phyloP scores from a whole-genome alignment of 1,140 invertebrate genomes.

The Camponotus pennsylvanicus region DNA sequence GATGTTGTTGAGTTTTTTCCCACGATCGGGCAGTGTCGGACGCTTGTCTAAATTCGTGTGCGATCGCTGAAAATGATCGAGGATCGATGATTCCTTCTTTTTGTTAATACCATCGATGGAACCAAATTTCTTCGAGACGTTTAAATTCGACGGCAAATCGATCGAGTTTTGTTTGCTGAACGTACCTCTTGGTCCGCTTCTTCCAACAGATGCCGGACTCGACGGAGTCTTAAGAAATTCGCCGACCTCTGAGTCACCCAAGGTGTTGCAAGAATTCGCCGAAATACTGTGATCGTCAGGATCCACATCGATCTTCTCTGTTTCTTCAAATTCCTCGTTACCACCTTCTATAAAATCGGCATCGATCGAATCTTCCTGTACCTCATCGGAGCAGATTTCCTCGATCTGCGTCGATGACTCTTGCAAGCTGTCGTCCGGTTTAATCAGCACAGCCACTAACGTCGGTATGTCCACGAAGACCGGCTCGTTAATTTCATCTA shows the following conservation, averaged over 20 bases:
- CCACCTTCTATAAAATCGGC: constrained; percentile 60
- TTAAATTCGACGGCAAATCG: constrained; percentile 68
- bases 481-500: constrained; percentile 74
- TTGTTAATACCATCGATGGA: constrained; percentile 73
- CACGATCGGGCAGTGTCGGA: constrained; percentile 3
- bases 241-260: constrained; percentile 28
- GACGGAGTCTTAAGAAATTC: not conserved
- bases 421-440: constrained; percentile 74
- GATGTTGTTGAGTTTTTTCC: constrained; percentile 76
- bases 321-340: constrained; percentile 43
- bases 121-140: constrained; percentile 69
- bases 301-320: constrained; percentile 41
- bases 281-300: constrained; percentile 46
- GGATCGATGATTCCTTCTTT: constrained; percentile 39
- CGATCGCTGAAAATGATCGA: constrained; percentile 66
- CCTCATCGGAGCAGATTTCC: constrained; percentile 76
- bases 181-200: constrained; percentile 44
- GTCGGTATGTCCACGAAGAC: constrained; percentile 81
- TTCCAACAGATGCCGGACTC: constrained; percentile 16
- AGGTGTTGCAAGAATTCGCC: constrained; percentile 39
- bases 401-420: constrained; percentile 74
- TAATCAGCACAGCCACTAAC: constrained; percentile 80
- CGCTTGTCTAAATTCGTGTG: constrained; percentile 72
- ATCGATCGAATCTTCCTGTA: constrained; percentile 71
- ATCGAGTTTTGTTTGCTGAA: constrained; percentile 77